Evolutionary conservation across 2,888 invertebrate genomes (phyloP).

Genomic region (Stictocephala bisonia): DNA sequence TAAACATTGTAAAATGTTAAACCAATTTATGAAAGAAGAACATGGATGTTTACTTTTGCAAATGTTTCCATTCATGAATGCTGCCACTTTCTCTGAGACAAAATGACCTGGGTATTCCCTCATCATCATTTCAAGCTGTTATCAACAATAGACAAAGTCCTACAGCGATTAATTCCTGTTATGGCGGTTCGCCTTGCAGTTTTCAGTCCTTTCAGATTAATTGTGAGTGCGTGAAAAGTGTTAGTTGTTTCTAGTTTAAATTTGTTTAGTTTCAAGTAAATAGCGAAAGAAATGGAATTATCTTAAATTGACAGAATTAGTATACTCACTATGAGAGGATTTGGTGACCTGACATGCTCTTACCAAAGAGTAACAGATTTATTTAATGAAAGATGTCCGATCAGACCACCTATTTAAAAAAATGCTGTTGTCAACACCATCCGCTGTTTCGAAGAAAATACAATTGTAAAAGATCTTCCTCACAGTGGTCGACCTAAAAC

Average conservation of each 20-base stretch:
- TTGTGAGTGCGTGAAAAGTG: not conserved
- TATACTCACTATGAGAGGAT: no score
- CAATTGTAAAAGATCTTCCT: no score
- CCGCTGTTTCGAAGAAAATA: no score
- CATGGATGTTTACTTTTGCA: slow-evolving; percentile 6
- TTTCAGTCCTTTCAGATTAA: not conserved
- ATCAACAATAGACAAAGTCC: not conserved
- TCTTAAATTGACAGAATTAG: no score
- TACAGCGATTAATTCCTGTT: not conserved
- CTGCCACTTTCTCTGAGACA: slow-evolving; percentile 1
- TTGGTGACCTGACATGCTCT: not conserved
- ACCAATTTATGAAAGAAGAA: no score
- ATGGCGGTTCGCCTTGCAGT: not conserved
- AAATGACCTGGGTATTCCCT: not conserved
- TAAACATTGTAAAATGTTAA: not conserved
- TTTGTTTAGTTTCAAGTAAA: not conserved
- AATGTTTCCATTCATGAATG: no score
- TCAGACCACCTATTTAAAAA: not conserved
- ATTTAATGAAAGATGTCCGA: no score
- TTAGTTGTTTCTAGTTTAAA: no score
- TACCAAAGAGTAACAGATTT: not conserved
- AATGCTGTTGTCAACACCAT: not conserved
- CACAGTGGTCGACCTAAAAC: no score
- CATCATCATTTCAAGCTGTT: no score
- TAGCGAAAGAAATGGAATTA: no score